Conservation (phyloP, 2,888 invertebrate species). For the Lysandra coridon region DNA sequence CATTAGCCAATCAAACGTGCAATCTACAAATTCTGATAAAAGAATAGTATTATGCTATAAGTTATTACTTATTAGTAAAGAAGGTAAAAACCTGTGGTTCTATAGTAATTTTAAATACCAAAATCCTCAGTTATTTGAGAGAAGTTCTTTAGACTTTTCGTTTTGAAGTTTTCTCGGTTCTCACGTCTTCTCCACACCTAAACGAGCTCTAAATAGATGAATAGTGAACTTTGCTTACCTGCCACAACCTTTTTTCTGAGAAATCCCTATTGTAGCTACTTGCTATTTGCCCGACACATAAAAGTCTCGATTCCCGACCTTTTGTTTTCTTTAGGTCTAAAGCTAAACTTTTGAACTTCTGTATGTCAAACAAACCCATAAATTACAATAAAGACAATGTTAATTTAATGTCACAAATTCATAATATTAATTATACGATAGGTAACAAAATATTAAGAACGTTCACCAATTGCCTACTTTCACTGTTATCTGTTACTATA, state of each 20-base stretch:
- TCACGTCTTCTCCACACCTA: neutral
- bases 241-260: slow-evolving; percentile 31
- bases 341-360: slow-evolving; percentile 6
- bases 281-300: neutral
- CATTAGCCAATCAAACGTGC: too few relatives aligned
- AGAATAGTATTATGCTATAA: too few relatives aligned
- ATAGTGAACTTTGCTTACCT: slow-evolving; percentile 30
- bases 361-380: neutral
- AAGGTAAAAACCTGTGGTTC: too few relatives aligned
- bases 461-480: too few relatives aligned
- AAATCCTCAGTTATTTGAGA: neutral
- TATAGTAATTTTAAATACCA: neutral
- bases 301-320: neutral
- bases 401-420: neutral
- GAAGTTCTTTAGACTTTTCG: neutral
- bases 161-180: slow-evolving; percentile 1
- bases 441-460: too few relatives aligned
- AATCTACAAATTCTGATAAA: too few relatives aligned
- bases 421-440: too few relatives aligned
- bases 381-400: neutral
- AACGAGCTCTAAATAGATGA: slow-evolving; percentile 28
- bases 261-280: slow-evolving; percentile 24
- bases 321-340: slow-evolving; percentile 4
- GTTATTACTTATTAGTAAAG: too few relatives aligned
- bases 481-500: too few relatives aligned